Base-by-base conservation (phyloP, 2,797 vertebrate genomes). In the Danio jaintianensis region DNA sequence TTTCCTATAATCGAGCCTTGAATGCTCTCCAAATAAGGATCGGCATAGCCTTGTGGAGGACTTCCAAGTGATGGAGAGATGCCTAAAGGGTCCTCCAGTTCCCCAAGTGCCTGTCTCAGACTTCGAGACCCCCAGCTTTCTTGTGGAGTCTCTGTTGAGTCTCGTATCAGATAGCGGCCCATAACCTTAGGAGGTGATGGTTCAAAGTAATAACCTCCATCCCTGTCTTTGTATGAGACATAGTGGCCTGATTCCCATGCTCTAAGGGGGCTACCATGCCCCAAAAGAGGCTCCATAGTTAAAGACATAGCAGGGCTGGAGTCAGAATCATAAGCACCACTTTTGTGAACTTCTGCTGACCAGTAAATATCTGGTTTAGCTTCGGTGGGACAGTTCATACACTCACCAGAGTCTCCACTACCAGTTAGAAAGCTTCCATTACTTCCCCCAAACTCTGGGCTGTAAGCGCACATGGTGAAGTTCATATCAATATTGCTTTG, bases 231-330 rank as follows among this genome's bases (percentile, higher is more conserved):
- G 70, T 90, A 93, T 5, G 92, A 94, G 53, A 93, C 92, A 13
- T 93, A 94, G 22, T 91, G 93, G n/a, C 95, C 94, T 61, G 95
- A 91, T 85, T 93, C 92, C 94, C 93, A 95, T 29, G 92, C 91
- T 15, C 87, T 88, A 3, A 91, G 88, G 22, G 93, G 93, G 71
- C 92, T 90, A 8, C 83, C 89, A 0, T 93, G 95, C 20, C 95
- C 95, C 82, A 97, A 86, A 62, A 97, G 94, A 0, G 97, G 96
- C 85, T 98, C 97, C 95, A 95, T 95, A 13, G 95, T 97, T 82
- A 96, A 90, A 0, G 96, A 97, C 64, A 95, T 90, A 0, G 93
- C 88, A 0, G 95, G 92, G 86, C 96, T 97, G 45, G 92, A 92
- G 0, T 94, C 95, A 0, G 95, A 96, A 82, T 96, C 93, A 0